Evolutionary conservation across 2,888 invertebrate species (phyloP), one percentile per base, ranked within the genome.

Genomic region (Diadegma fenestrale): DNA sequence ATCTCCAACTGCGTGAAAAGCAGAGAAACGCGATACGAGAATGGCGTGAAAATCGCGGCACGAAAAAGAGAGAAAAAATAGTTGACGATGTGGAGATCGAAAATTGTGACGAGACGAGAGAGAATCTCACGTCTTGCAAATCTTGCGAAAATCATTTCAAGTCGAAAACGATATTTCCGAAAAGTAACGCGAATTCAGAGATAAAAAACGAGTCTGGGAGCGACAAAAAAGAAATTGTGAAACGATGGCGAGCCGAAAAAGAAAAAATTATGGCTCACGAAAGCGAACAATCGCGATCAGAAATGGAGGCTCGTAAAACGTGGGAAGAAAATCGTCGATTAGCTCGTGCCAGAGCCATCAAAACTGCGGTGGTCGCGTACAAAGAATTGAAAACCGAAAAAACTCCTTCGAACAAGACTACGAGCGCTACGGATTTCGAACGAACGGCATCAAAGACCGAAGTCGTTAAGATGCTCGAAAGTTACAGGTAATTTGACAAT

Each of bases 11-110:
- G 61, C 94, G 94, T 41, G 91, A 92, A 8, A 94, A 94, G 82
- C 94, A 94, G 86, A 94, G 93, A 82, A 86, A 90, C 2, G 92
- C 94, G 0, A 92, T 95, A 8, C 91, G 91, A 78, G 91, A 93
- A 73, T 95, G 95, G 95, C 92, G 94, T 66, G 89, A 91, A 73
- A 88, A 88, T 51, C 94, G 92, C 87, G 87, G 89, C 41, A 76
- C 54, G n/a, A 86, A 88, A 33, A 86, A 80, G 63, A 43, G 61
- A 17, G 41, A 69, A 58, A 82, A 68, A 64, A 66, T 86, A 1
- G 43, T 78, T 8, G 80, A 80, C 0, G 61, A 71, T 48, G 12
- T 41, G 26, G 26, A 41, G 8, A 26, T 7, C 12, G 33, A 8
- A 58, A 76, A 4, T 8, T 1, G 63, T 19, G 17, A 14, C 19